Evolutionary conservation across 2,888 invertebrate species (phyloP).

Genomic region (Idaea aversata): DNA sequence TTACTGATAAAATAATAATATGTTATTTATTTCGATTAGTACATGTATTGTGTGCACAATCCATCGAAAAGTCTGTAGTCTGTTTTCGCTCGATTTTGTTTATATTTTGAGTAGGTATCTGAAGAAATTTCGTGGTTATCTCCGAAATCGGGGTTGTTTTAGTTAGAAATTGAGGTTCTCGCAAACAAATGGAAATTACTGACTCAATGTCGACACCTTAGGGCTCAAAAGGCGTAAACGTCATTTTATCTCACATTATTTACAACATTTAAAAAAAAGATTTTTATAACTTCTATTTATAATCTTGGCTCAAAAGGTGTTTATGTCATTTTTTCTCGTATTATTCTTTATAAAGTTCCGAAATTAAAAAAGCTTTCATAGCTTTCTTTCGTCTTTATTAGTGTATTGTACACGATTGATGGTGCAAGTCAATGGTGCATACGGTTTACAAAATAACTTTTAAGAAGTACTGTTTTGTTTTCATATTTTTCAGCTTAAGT

Average conservation of each 20-base stretch:
- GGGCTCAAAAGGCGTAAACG: not conserved
- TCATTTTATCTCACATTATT: not conserved
- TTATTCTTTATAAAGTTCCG: not conserved
- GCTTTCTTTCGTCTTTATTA: too few species aligned
- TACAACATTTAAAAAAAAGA: too few species aligned
- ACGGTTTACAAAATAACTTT: too few species aligned
- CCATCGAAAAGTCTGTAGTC: constrained; percentile 21
- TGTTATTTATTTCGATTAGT: too few species aligned
- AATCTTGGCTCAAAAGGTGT: not conserved
- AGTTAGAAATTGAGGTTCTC: constrained; percentile 11
- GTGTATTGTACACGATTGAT: too few species aligned
- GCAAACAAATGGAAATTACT: not conserved
- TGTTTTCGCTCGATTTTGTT: constrained; percentile 28
- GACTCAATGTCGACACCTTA: not conserved
- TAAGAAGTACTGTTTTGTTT: too few species aligned
- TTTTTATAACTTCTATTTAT: too few species aligned
- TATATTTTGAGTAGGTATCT: constrained; percentile 21
- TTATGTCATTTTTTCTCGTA: not conserved
- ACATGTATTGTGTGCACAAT: not conserved
- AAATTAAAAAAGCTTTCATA: too few species aligned
- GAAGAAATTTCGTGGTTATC: constrained; percentile 18
- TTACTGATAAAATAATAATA: too few species aligned
- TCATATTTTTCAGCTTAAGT: too few species aligned
- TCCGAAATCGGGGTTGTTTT: constrained; percentile 15
- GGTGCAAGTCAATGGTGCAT: too few species aligned